Evolutionary conservation across 2,797 vertebrate genomes (phyloP).

Genomic region (Lutjanus campechanus): DNA sequence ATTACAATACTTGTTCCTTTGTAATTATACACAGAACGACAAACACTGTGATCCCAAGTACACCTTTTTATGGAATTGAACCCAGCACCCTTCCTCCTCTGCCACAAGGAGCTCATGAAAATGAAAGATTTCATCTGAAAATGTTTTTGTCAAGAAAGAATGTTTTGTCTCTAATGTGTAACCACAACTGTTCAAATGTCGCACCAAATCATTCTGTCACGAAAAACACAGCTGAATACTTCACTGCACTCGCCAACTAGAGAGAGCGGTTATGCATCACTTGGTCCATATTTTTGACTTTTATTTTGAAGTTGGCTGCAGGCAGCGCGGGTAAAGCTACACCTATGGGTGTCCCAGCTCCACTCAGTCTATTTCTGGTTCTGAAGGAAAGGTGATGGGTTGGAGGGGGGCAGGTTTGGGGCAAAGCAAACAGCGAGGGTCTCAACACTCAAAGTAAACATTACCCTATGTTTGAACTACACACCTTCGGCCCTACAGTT

Average conservation of each 20-base stretch:
- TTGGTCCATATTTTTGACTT: conserved; percentile 32
- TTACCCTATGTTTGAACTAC: conserved; percentile 85
- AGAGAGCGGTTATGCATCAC: conserved; percentile 23
- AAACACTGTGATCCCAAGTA: conserved; percentile 76
- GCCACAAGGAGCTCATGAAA: conserved; percentile 48
- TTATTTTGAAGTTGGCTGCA: conserved; percentile 54
- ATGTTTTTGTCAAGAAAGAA: conserved; percentile 34
- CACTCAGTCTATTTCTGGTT: conserved; percentile 80
- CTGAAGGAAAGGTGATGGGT: conserved; percentile 75
- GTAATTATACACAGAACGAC: conserved; percentile 77
- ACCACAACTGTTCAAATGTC: conserved; percentile 15
- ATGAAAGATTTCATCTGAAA: conserved; percentile 51
- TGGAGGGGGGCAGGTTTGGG: conserved; percentile 56
- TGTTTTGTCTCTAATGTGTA: conserved; percentile 21
- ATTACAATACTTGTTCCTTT: conserved; percentile 79
- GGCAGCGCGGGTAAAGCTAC: conserved; percentile 57
- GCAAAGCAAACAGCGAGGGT: conserved; percentile 83
- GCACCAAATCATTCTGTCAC: conserved; percentile 16
- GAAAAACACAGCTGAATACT: conserved; percentile 18
- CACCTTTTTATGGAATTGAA: conserved; percentile 79
- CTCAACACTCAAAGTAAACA: conserved; percentile 84
- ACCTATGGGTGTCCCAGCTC: conserved; percentile 73
- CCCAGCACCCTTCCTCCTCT: conserved; percentile 73
- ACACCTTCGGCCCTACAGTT: conserved; percentile 79
- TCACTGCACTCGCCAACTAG: conserved; percentile 16